Base-by-base conservation (phyloP, 1,140 invertebrate genomes). In the Medauroidea extradentata region DNA sequence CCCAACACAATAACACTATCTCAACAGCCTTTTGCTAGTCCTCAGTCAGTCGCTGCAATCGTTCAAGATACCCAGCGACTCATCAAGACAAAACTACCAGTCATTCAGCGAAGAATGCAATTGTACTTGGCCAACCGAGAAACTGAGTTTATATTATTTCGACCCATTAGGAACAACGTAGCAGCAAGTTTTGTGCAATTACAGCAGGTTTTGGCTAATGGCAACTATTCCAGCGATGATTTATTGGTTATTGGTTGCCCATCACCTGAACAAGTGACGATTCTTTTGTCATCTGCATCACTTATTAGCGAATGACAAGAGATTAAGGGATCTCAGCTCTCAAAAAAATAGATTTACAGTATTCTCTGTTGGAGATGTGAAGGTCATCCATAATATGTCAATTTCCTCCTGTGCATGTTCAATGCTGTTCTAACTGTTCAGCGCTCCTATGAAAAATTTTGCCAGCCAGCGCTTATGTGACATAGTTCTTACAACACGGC, bases 71-170 rank as follows among this genome's bases (percentile, higher is more conserved):
- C 84, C 0, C 78, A 88, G 64, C 82, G 87, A 44, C 76, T 84
- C 39, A 87, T 96, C 23, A 93, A 93, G 74, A 79, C 84, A 1
- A 87, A 89, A 63, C 77, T 96, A 23, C 86, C 91, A 0, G 79
- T 79, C 3, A 76, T 98, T 3, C 91, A 96, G 66, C 81, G 87
- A 1, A 90, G 88, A 5, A 94, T 98, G 93, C 87, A 93, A 64
- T 79, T 98, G 0, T 98, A 98, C 75, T 77, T 98, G 16, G 91
- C 94, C n/a, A 98, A 98, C 78, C 85, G 87, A 63, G 95, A 98
- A 75, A 98, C 96, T 0, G 94, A 98, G 73, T 93, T 93, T 66
- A 97, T 98, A 71, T 79, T 98, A 1, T 96, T 97, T 67, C 83
- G 93, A 56, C 95, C 94, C 5, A 90, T 98, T 29, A 89, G 91